Percentiles rank a stretch among this genome's conserved stretches.
Evolutionary conservation across 2,888 invertebrate genomes (phyloP).

Genomic region (Exocentrus adspersus): DNA sequence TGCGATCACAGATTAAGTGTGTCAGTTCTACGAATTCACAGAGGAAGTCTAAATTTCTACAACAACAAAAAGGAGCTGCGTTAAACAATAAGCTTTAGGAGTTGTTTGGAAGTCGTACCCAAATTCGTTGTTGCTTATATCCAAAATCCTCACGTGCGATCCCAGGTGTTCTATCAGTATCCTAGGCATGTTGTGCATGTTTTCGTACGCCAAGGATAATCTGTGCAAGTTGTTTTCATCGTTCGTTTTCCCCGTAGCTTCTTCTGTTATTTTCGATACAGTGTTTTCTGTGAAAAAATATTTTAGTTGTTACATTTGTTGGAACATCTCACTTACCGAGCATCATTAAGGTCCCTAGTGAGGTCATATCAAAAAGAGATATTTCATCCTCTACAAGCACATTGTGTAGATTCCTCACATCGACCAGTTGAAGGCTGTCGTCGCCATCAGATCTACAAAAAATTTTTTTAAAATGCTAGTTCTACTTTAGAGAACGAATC

Average conservation of each 20-base stretch:
- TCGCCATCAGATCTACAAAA: constrained; percentile 32
- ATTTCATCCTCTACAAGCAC: constrained; percentile 53
- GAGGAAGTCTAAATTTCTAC: constrained; percentile 78
- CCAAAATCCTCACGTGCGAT: constrained; percentile 71
- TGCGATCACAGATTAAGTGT: constrained; percentile 84
- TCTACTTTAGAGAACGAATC: too few relatives aligned
- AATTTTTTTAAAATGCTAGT: too few relatives aligned
- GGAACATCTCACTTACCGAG: constrained; percentile 54
- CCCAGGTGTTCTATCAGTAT: constrained; percentile 73
- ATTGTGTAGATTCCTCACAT: constrained; percentile 51
- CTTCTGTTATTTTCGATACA: background rate
- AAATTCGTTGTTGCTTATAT: constrained; percentile 78
- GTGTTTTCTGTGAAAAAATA: constrained; percentile 6
- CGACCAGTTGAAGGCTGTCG: constrained; percentile 50
- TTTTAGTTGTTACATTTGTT: too few relatives aligned
- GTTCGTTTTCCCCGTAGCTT: background rate
- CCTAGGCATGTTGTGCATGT: constrained; percentile 72
- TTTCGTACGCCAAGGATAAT: constrained; percentile 77
- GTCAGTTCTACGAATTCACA: constrained; percentile 77
- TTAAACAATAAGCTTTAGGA: background rate
- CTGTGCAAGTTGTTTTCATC: constrained; percentile 60
- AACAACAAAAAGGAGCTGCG: constrained; percentile 39
- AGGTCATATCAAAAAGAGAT: constrained; percentile 54
- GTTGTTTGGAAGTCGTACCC: constrained; percentile 64
- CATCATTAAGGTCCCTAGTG: constrained; percentile 54